Base-by-base conservation (phyloP, 2,888 invertebrate genomes). In the Ptychoptera contaminata region DNA sequence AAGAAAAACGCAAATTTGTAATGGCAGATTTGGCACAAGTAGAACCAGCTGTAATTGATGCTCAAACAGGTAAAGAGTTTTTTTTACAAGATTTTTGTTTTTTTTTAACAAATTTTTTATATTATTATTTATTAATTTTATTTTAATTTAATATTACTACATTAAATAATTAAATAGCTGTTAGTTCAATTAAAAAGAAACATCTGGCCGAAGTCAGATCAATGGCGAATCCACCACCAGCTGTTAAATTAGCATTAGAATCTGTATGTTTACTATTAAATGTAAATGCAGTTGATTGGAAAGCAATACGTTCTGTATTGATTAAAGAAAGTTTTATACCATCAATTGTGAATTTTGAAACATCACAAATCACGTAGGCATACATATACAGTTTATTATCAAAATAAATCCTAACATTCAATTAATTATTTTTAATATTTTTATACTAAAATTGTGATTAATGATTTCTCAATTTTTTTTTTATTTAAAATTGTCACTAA, bases 1-100 rank as follows among this genome's bases (percentile, higher is more conserved):
- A 85, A 53, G 84, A 86, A 59, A 99, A 98, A 67, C 81, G 92
- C 53, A 79, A 84, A 52, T 84, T 84, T 60, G 98, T 99, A 2
- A 90, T 90, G 83, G 87, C 83, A 10, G 98, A 99, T 67, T 75
- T 99, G 54, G 93, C 88, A 2, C 82, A 90, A 68, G 98, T 99
- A 43, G 98, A 98, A 67, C 98, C 98, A 1, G 98, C 98, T 50
- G 98, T 99, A 53, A 84, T 92, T 56, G 98, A 99, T 55, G 98
- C 98, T 32, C 96, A 98, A 72, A 86, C 82, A 71, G 93, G 87
- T 87, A 73, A 68, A 46, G 47, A 43, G 15, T 36, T n/a, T 12
- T n/a, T 23, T 44, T 23, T 12, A 16, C 35, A 16, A 10, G 14
- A 12, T 35, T 38, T 35, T n/a, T n/a, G n/a, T n/a, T 15, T 9